These are phyloP conservation scores for Erebia palarica DNA, from an alignment of 2,888 invertebrate genomes.

Conservation along the genomic window DNA sequence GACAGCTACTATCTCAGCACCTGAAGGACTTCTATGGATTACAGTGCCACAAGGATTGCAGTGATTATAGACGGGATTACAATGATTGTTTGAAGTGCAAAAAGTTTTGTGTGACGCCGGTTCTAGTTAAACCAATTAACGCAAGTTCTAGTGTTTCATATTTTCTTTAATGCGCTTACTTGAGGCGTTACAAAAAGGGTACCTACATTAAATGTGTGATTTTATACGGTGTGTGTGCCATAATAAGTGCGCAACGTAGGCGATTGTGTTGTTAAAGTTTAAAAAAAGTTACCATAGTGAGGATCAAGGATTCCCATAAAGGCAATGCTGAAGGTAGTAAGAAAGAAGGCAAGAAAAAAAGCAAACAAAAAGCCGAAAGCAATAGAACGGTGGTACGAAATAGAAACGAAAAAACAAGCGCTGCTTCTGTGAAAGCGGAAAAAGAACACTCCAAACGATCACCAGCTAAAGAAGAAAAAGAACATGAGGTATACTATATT, in stretches of 20 bases:
- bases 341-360: conserved; percentile 85
- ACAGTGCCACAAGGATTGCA: conserved; percentile 78
- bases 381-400: conserved; percentile 73
- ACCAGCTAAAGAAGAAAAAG: conserved; percentile 58
- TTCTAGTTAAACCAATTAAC: conserved; percentile 33
- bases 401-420: conserved; percentile 64
- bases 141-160: conserved; percentile 33
- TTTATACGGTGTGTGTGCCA: conserved; percentile 15
- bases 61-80: conserved; percentile 63
- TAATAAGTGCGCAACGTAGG: conserved; percentile 10
- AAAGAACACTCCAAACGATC: conserved; percentile 62
- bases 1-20: conserved; percentile 45
- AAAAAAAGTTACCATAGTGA: conserved; percentile 84
- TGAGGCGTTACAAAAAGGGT: neutral
- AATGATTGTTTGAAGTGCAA: conserved; percentile 34
- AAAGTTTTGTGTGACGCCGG: conserved; percentile 34
- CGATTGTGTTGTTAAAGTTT: conserved; percentile 37
- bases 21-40: conserved; percentile 66
- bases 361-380: conserved; percentile 81
- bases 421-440: conserved; percentile 63
- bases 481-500: conserved; percentile 58
- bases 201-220: conserved; percentile 14
- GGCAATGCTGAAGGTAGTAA: conserved; percentile 83
- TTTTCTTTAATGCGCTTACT: conserved; percentile 29
- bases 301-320: conserved; percentile 84